phyloP scores from a whole-genome alignment of 92 coral and sea anemone species.

The Parazoanthus atlanticus region DNA sequence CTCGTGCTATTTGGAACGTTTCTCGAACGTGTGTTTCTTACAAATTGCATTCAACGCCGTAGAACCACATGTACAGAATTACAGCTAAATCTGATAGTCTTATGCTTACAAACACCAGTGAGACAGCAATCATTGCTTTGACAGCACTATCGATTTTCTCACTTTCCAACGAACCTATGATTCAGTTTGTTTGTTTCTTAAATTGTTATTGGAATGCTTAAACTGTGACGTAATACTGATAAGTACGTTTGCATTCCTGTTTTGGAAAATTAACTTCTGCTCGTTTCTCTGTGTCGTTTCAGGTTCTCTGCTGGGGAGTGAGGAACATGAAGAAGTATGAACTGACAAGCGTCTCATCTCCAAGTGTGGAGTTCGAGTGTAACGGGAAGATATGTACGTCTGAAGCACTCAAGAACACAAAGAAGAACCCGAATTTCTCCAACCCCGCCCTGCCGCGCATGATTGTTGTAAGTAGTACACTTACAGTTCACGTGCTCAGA shows the following conservation, averaged over 20 bases:
- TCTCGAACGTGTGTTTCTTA: no score
- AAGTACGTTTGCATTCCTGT: background rate
- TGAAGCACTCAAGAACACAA: constrained; percentile 72
- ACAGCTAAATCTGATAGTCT: no score
- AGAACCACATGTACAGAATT: no score
- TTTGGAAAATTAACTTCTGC: background rate
- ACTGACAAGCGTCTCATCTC: constrained; percentile 85
- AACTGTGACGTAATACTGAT: background rate
- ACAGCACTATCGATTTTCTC: background rate
- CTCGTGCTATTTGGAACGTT: no score
- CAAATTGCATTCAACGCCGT: no score
- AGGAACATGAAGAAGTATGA: constrained; percentile 98
- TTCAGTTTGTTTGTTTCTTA: background rate
- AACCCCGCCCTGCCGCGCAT: constrained; percentile 79
- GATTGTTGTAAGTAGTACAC: constrained; percentile 69
- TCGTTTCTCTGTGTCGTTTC: background rate
- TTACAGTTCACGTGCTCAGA: background rate
- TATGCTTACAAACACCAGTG: no score
- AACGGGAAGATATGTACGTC: constrained; percentile 82
- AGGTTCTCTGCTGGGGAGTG: constrained; percentile 99
- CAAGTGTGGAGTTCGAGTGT: constrained; percentile 91
- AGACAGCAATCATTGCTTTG: no score
- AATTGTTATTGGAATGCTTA: background rate
- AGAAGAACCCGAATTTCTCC: constrained; percentile 87
- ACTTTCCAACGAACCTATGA: no score